Conservation (phyloP, 2,797 vertebrate species). For the Tangara arthus region DNA sequence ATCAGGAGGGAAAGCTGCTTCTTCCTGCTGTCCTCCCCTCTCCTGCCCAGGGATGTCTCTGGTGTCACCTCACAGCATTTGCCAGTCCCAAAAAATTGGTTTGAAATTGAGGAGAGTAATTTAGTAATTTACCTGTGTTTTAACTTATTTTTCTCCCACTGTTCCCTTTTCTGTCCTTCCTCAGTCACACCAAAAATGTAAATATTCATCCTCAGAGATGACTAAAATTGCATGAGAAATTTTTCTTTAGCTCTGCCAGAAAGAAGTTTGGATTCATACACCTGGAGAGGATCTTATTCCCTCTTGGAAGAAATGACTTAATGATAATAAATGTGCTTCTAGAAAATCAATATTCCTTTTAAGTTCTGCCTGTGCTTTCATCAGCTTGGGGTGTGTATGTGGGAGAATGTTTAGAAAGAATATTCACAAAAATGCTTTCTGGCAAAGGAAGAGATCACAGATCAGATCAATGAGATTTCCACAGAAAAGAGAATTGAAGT, state of each 20-base stretch:
- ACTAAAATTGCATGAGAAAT: not conserved
- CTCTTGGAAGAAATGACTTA: constrained; percentile 20
- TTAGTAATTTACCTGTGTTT: not conserved
- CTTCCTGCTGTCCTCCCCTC: not conserved
- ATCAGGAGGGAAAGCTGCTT: not conserved
- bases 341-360: constrained; percentile 55
- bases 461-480: constrained; percentile 52
- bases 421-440: constrained; percentile 43
- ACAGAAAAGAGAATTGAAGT: constrained; percentile 17
- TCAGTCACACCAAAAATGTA: not conserved
- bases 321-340: constrained; percentile 49
- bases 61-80: not conserved
- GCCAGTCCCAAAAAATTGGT: not conserved
- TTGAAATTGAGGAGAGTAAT: not conserved
- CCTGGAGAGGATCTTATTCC: constrained; percentile 12
- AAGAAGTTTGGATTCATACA: constrained; percentile 22
- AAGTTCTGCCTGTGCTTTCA: constrained; percentile 45
- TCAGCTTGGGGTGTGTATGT: not conserved
- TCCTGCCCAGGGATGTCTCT: not conserved
- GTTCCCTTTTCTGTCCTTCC: not conserved
- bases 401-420: not conserved
- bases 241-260: not conserved
- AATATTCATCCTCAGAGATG: constrained; percentile 11
- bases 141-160: not conserved
- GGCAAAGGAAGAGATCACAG: constrained; percentile 48